Evolutionary conservation across 2,113 vertebrate genomes (phyloP).

Genomic region (Myotis brandtii): DNA sequence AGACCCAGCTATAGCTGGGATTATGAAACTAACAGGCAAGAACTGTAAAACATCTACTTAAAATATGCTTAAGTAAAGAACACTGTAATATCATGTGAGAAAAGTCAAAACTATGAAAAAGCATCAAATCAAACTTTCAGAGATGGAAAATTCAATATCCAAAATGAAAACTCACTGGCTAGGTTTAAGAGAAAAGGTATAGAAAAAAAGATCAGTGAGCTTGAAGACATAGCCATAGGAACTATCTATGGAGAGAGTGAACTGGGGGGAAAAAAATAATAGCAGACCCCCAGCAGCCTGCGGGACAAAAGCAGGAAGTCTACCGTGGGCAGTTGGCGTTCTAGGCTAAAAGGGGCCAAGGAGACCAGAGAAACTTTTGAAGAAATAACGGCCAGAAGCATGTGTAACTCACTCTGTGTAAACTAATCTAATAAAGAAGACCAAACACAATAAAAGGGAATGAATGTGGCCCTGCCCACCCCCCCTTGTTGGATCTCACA

Average conservation of each 20-base stretch:
- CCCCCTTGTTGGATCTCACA: accelerated
- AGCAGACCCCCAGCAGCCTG: not conserved
- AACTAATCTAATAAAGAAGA: not conserved
- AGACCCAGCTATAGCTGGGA: not conserved
- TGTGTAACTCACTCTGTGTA: not conserved
- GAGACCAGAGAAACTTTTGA: not conserved
- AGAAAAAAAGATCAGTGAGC: not conserved
- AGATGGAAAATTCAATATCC: not conserved
- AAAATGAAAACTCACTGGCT: not conserved
- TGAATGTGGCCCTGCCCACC: not conserved
- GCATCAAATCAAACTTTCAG: not conserved
- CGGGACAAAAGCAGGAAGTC: not conserved
- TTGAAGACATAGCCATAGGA: not conserved
- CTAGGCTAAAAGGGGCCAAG: not conserved
- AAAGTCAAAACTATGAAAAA: not conserved
- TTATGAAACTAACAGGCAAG: not conserved
- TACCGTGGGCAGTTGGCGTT: not conserved
- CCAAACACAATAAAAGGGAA: not conserved
- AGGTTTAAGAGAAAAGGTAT: not conserved
- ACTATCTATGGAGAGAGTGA: not conserved
- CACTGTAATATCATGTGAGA: not conserved
- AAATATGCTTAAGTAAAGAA: not conserved
- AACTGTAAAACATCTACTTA: not conserved
- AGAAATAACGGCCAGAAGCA: not conserved
- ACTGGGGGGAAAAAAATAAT: too few species aligned